Percentiles rank a stretch among this genome's conserved stretches.
Conservation (phyloP, 2,797 vertebrate genomes). For the Rhinatrema bivittatum region DNA sequence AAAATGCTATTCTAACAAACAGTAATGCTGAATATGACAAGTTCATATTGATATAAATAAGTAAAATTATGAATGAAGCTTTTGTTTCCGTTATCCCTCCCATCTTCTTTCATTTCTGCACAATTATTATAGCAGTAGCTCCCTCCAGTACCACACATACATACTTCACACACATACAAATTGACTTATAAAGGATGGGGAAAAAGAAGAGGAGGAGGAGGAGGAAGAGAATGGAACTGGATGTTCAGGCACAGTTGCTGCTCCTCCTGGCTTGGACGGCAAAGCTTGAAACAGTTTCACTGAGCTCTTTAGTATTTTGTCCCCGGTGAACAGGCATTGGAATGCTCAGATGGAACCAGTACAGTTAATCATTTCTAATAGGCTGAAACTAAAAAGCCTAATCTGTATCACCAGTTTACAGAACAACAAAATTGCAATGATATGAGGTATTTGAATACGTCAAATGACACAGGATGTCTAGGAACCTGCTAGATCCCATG, state of each 20-base stretch:
- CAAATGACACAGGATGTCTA: too few species aligned
- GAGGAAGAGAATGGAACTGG: too few species aligned
- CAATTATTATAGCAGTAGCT: neutral
- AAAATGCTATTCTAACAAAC: too few species aligned
- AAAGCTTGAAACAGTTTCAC: slow-evolving; percentile 2
- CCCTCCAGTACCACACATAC: too few species aligned
- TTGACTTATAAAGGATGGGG: too few species aligned
- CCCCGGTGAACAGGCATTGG: slow-evolving; percentile 5
- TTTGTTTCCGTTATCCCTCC: neutral
- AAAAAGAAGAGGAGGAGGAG: too few species aligned
- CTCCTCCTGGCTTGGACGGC: neutral
- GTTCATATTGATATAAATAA: too few species aligned
- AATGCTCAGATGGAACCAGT: slow-evolving; percentile 19
- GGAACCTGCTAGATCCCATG: too few species aligned
- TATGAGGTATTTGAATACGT: too few species aligned
- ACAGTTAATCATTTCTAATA: slow-evolving; percentile 5
- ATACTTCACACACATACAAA: too few species aligned
- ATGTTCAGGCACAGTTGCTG: too few species aligned
- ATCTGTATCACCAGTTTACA: neutral
- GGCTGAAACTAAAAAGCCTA: neutral
- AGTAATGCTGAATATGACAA: too few species aligned
- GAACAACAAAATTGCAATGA: neutral
- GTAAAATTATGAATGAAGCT: neutral
- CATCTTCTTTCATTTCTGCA: neutral
- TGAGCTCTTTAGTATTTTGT: neutral